Percentiles rank a stretch among this genome's conserved stretches.
Evolutionary conservation across 2,113 vertebrate species (phyloP).

Genomic region (Lota lota): DNA sequence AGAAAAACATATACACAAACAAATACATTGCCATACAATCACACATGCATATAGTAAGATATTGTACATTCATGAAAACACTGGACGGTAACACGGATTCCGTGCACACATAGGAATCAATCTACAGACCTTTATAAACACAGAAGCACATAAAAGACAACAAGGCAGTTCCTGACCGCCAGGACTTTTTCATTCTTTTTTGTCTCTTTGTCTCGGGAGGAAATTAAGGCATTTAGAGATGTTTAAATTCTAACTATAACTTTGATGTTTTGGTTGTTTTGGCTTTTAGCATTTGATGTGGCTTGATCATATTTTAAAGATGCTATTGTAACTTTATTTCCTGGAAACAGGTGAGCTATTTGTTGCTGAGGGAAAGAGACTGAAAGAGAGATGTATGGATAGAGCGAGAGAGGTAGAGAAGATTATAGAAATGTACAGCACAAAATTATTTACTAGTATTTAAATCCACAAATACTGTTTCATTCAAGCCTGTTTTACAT

Average conservation of each 20-base stretch:
- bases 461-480: too few species aligned
- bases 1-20: neutral
- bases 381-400: neutral
- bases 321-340: too few species aligned
- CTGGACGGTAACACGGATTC: neutral
- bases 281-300: conserved; percentile 36
- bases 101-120: neutral
- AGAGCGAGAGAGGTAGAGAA: neutral
- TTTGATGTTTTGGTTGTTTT: conserved; percentile 7
- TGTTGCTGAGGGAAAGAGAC: too few species aligned
- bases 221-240: too few species aligned
- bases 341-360: too few species aligned
- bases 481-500: too few species aligned
- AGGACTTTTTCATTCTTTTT: conserved; percentile 23
- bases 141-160: conserved; percentile 1
- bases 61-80: neutral
- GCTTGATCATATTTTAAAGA: conserved; percentile 29
- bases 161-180: conserved; percentile 27
- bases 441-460: neutral
- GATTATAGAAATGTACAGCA: conserved; percentile 27
- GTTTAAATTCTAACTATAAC: too few species aligned
- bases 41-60: neutral
- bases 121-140: neutral
- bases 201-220: neutral
- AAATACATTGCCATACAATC: neutral